Evolutionary conservation across 2,113 vertebrate species (phyloP), one percentile per base, ranked within the genome.

Genomic region (Xenopus tropicalis): DNA sequence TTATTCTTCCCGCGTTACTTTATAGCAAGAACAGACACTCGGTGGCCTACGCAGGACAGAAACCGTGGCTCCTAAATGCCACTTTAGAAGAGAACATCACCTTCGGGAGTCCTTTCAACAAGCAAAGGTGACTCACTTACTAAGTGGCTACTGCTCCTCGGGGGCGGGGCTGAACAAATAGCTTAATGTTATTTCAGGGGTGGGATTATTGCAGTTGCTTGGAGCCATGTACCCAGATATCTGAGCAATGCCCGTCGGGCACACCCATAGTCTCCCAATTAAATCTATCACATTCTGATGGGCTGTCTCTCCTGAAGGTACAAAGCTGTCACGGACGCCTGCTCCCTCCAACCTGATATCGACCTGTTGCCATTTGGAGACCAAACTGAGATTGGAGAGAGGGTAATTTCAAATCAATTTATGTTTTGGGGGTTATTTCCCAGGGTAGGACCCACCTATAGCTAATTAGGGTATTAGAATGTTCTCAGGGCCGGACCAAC

Each of bases 371-470:
- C 97, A 0, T 98, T 97, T 65, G 96, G 97, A 80, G 96, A 99
- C 83, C 97, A 98, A 81, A 99, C 97, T n/a, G 96, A 98, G 88
- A 99, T 99, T 29, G 97, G 97, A 90, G 97, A 99, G 80, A 85
- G 96, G 91, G 97, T 99, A 79, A 91, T 20, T 19, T 57, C 20
- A 11, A 48, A 10, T 48, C 4, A 48, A 37, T 4, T 37, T 37
- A 37, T 37, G 29, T 37, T 37, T 37, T 37, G 29, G 29, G 57
- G 20, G 11, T 37, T 37, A 37, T 37, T 37, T 37, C 29, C 29
- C 29, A 37, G 29, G 29, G 29, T 9, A 37, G 29, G 29, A 37
- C 29, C 29, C 29, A 37, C 29, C 29, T 8, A 9, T 37, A 37
- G 29, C 29, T 9, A 37, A 37, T 29, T 29, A 29, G 25, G 6